Conservation (phyloP, 2,888 invertebrate species). For the Rotaria magnacalcarata region DNA sequence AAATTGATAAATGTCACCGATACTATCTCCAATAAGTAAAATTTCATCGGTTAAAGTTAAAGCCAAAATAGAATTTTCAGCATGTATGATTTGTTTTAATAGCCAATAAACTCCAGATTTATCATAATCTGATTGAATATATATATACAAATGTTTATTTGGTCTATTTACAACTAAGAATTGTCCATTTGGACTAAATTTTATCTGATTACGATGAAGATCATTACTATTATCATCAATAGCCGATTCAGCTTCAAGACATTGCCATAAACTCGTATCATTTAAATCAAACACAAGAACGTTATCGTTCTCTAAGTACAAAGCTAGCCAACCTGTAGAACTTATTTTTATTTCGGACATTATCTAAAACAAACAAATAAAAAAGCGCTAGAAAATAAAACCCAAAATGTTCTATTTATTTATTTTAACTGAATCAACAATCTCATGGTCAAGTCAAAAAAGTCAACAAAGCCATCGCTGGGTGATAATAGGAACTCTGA, state of each 20-base stretch:
- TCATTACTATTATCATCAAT: not conserved
- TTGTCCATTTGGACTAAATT: constrained; percentile 22
- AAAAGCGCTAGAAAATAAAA: not conserved
- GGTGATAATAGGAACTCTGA: not conserved
- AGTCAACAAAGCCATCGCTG: not conserved
- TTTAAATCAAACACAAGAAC: not conserved
- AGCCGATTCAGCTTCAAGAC: not conserved
- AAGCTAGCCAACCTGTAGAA: not conserved
- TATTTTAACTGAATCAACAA: not conserved
- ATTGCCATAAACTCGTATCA: not conserved
- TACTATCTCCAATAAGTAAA: constrained; percentile 65
- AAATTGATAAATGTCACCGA: constrained; percentile 73
- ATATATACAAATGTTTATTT: not conserved
- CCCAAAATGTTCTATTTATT: not conserved
- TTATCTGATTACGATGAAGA: not conserved
- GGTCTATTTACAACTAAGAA: not conserved
- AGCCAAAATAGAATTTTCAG: not conserved
- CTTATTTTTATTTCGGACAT: not conserved
- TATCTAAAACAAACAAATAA: not conserved
- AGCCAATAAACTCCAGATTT: not conserved
- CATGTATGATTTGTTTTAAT: not conserved
- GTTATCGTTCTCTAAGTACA: not conserved
- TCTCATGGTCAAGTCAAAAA: not conserved
- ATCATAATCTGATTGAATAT: not conserved
- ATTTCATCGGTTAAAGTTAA: not conserved